These are phyloP conservation scores for Merluccius polli DNA, from an alignment of 2,797 vertebrate species.

Conservation along the genomic window DNA sequence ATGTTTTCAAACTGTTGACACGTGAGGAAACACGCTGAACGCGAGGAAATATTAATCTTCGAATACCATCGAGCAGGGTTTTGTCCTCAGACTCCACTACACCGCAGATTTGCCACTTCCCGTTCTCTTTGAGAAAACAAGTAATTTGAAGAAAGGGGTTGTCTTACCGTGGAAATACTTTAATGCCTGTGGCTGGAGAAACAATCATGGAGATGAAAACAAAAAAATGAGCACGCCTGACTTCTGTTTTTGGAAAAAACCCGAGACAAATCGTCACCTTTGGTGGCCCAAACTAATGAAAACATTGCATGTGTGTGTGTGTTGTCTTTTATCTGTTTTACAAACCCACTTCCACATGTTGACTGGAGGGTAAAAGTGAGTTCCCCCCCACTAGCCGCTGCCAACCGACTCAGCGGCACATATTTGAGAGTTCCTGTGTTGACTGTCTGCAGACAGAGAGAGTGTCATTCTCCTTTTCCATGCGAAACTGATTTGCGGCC, in stretches of 20 bases:
- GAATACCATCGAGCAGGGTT: background rate
- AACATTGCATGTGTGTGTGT: slow-evolving; percentile 16
- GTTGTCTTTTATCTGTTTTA: slow-evolving; percentile 14
- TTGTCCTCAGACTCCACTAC: background rate
- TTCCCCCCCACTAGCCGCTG: background rate
- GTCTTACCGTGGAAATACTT: slow-evolving; percentile 22
- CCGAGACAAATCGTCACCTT: slow-evolving; percentile 32
- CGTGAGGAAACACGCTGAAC: background rate
- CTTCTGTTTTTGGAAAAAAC: slow-evolving; percentile 43
- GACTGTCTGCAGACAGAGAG: slow-evolving; percentile 32
- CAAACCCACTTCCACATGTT: slow-evolving; percentile 18
- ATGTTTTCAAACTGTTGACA: background rate
- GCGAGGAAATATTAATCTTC: background rate
- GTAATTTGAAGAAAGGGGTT: background rate
- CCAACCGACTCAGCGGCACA: slow-evolving; percentile 25
- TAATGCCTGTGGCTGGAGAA: slow-evolving; percentile 23
- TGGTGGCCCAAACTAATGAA: slow-evolving; percentile 34
- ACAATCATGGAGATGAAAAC: slow-evolving; percentile 27
- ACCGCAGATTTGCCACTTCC: slow-evolving; percentile 6
- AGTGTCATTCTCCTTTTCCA: slow-evolving; percentile 35
- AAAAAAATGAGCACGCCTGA: slow-evolving; percentile 37
- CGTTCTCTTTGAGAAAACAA: background rate
- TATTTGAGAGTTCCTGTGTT: slow-evolving; percentile 21
- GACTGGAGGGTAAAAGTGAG: background rate
- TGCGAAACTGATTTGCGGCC: slow-evolving; percentile 55